Conservation (phyloP, 2,113 vertebrate species). For the Rhinoptilus africanus region DNA sequence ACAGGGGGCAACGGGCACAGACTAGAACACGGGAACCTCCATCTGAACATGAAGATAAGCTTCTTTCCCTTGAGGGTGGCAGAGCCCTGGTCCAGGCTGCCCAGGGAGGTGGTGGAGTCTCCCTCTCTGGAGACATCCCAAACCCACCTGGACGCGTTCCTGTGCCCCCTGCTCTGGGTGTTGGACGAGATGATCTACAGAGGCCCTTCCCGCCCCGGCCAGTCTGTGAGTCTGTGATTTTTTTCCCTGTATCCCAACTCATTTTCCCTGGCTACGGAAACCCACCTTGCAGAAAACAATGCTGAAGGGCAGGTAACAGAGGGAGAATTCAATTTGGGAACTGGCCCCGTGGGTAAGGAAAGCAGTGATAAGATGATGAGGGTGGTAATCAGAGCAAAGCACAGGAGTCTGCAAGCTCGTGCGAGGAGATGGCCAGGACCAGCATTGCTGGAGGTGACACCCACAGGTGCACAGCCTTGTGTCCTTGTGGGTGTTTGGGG, state of each 20-base stretch:
- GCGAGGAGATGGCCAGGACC: background rate
- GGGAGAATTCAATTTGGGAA: background rate
- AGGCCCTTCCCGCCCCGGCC: background rate
- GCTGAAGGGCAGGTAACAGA: background rate
- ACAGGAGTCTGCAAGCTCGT: fast-evolving
- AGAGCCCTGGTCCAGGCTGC: background rate
- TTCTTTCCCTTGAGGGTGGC: background rate
- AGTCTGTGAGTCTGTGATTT: background rate
- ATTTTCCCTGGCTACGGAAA: background rate
- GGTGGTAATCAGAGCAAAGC: background rate
- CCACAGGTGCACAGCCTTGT: fast-evolving
- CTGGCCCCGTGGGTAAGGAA: background rate
- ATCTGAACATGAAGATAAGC: background rate
- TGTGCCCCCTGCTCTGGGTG: background rate
- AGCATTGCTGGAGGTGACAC: background rate
- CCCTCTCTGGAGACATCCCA: background rate
- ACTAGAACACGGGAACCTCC: background rate
- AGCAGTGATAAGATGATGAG: background rate
- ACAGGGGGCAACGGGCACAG: background rate
- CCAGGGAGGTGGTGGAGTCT: background rate
- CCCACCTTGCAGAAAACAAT: fast-evolving
- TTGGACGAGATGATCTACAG: background rate
- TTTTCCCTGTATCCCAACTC: background rate
- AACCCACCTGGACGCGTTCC: fast-evolving
- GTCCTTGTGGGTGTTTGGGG: background rate